Evolutionary conservation across 2,113 vertebrate genomes (phyloP).

Genomic region (Aythya baeri): DNA sequence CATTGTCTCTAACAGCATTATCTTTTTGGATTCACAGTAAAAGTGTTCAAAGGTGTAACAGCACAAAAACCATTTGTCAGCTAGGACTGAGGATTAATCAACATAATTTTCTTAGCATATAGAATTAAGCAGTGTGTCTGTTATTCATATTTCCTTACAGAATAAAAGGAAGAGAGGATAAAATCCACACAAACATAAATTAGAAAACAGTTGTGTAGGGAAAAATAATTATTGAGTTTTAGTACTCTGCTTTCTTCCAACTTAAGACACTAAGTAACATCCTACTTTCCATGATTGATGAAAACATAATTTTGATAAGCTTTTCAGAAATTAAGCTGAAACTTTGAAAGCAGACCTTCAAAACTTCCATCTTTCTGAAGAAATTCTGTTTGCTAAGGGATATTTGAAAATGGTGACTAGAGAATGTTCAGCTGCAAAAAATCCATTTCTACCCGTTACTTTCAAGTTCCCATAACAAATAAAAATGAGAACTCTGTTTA

Average conservation of each 20-base stretch:
- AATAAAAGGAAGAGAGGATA: background rate
- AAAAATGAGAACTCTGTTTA: background rate
- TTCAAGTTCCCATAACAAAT: background rate
- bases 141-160: background rate
- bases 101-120: background rate
- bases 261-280: background rate
- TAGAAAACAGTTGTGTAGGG: background rate
- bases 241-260: background rate
- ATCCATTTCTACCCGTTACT: background rate
- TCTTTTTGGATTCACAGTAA: conserved; percentile 24
- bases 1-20: background rate
- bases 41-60: conserved; percentile 17
- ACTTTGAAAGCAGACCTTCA: background rate
- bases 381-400: background rate
- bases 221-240: background rate
- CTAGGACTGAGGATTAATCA: background rate
- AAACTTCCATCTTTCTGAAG: background rate
- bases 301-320: background rate
- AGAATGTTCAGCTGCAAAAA: background rate
- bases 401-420: background rate
- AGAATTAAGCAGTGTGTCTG: background rate
- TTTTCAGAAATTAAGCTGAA: background rate
- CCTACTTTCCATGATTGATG: background rate
- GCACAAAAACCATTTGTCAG: background rate
- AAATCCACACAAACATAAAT: background rate